These are phyloP conservation scores for Celastrina argiolus DNA, from an alignment of 2,888 invertebrate species.

Conservation along the genomic window DNA sequence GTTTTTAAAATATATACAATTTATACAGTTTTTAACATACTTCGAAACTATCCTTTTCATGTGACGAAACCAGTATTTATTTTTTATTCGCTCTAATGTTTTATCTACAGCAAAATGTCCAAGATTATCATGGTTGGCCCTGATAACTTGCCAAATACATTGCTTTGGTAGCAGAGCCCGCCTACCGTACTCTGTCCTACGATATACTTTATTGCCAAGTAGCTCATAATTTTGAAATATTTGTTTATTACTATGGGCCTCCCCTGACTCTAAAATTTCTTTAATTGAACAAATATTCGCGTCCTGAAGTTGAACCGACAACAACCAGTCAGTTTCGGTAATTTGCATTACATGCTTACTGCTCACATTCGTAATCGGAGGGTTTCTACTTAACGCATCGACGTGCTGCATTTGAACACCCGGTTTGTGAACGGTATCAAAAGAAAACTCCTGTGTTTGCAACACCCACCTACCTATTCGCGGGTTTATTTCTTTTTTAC, in stretches of 20 bases:
- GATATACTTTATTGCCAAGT: conserved; percentile 30
- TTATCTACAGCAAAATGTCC: conserved; percentile 42
- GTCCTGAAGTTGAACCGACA: conserved; percentile 31
- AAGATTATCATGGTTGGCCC: conserved; percentile 38
- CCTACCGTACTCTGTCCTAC: conserved; percentile 30
- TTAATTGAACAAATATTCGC: conserved; percentile 21
- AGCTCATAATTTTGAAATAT: conserved; percentile 32
- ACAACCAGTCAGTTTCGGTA: conserved; percentile 34
- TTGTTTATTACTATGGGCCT: conserved; percentile 26
- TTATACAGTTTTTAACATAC: conserved; percentile 29
- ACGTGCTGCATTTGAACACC: conserved; percentile 26
- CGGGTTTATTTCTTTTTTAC: conserved; percentile 36
- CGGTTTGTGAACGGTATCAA: conserved; percentile 33
- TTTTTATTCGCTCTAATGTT: conserved; percentile 33
- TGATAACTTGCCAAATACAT: conserved; percentile 27
- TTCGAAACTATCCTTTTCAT: background rate
- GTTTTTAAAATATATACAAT: conserved; percentile 34
- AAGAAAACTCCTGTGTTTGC: conserved; percentile 40
- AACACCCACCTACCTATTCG: conserved; percentile 45
- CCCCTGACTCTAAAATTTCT: conserved; percentile 24
- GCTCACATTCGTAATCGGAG: conserved; percentile 8
- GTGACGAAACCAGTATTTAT: conserved; percentile 34
- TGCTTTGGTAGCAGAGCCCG: conserved; percentile 35
- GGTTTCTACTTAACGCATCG: conserved; percentile 33
- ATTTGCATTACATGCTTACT: conserved; percentile 25